phyloP scores from a whole-genome alignment of 2,888 invertebrate species.

The Andrena hattorfiana region DNA sequence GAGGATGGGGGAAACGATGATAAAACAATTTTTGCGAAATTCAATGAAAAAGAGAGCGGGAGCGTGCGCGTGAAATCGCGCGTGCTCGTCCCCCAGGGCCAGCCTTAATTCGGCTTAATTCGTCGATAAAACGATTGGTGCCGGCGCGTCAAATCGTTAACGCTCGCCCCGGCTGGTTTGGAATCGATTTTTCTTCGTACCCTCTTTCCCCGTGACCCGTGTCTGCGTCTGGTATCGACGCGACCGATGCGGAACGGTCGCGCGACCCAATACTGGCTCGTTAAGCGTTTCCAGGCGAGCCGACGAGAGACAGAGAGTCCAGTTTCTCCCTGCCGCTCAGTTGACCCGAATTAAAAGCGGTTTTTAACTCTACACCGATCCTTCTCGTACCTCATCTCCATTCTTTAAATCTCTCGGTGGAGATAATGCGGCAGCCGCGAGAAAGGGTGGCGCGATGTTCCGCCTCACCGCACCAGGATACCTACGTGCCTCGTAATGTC shows the following conservation, averaged over 20 bases:
- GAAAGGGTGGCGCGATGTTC: not conserved
- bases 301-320: not conserved
- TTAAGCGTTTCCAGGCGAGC: constrained; percentile 27
- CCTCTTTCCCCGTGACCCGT: constrained; percentile 20
- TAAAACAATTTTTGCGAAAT: constrained; percentile 61
- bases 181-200: constrained; percentile 56
- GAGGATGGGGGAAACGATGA: constrained; percentile 40
- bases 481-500: not conserved
- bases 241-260: constrained; percentile 26
- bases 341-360: too few species aligned
- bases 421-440: too few species aligned
- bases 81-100: constrained; percentile 49
- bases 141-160: constrained; percentile 59
- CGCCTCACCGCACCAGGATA: not conserved
- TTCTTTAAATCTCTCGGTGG: not conserved
- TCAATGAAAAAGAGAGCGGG: constrained; percentile 40
- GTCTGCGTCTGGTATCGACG: constrained; percentile 16
- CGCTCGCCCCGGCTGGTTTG: constrained; percentile 36
- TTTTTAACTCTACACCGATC: too few species aligned
- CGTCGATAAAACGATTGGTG: constrained; percentile 68
- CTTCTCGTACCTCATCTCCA: not conserved
- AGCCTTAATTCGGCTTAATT: constrained; percentile 65
- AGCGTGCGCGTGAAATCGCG: constrained; percentile 42
- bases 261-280: constrained; percentile 28
- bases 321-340: too few species aligned